These are phyloP conservation scores for Neosilurus mollespiculum DNA, from an alignment of 2,797 vertebrate species.

Conservation along the genomic window DNA sequence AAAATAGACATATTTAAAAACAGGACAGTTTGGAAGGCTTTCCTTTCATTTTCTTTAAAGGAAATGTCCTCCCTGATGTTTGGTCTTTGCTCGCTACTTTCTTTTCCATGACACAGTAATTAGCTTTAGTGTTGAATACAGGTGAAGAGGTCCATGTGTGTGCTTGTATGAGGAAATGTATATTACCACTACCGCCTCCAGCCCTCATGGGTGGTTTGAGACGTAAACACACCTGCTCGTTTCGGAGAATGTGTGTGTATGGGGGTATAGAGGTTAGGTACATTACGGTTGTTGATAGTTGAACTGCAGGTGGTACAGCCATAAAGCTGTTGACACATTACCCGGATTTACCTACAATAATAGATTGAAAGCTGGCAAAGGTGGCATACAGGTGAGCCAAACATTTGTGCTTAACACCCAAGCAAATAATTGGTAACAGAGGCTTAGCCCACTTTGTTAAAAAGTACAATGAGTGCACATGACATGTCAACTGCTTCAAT, in stretches of 20 bases:
- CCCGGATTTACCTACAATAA: constrained; percentile 33
- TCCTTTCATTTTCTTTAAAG: no score
- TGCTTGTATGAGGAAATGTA: neutral
- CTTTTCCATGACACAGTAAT: neutral
- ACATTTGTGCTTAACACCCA: neutral
- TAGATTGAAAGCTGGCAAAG: constrained; percentile 9
- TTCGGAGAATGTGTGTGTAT: constrained; percentile 45
- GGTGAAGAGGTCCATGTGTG: constrained; percentile 3
- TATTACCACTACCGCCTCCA: neutral
- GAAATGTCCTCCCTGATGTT: neutral
- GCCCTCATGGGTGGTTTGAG: constrained; percentile 9
- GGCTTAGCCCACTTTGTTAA: constrained; percentile 1
- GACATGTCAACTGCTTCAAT: neutral
- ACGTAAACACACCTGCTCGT: constrained; percentile 46
- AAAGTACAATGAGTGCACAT: neutral
- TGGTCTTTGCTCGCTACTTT: neutral
- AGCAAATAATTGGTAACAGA: constrained; percentile 4
- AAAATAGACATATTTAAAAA: no score
- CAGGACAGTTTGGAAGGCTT: no score
- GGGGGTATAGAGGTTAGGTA: constrained; percentile 27
- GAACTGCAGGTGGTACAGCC: constrained; percentile 16
- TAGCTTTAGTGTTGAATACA: neutral
- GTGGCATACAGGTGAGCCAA: neutral
- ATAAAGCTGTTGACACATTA: constrained; percentile 6
- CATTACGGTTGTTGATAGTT: constrained; percentile 25